A percentile compares a stretch with the other conserved stretches of the same genome.
phyloP scores from a whole-genome alignment of 30 jellyfish, hydroid and myxozoan species.

The Phacellophora camtschatica region DNA sequence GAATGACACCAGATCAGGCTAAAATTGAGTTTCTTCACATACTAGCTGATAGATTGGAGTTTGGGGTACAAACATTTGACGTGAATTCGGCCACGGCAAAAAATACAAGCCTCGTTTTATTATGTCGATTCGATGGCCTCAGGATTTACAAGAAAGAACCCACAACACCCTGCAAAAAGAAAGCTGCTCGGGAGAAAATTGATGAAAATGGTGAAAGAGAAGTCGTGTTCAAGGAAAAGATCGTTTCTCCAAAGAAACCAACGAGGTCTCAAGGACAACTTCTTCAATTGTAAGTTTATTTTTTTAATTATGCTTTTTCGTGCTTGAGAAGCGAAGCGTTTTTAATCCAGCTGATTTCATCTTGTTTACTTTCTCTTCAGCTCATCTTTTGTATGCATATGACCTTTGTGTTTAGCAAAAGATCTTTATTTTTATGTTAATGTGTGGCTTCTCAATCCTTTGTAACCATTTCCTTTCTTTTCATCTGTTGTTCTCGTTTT shows the following conservation, averaged over 20 bases:
- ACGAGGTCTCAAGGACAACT: constrained; percentile 27
- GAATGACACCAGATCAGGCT: constrained; percentile 74
- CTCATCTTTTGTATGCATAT: constrained; percentile 1
- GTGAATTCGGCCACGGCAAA: constrained; percentile 84
- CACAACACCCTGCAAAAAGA: background rate
- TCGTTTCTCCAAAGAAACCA: background rate
- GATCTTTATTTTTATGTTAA: constrained; percentile 20
- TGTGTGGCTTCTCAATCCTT: background rate
- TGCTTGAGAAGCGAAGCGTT: constrained; percentile 5
- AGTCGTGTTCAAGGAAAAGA: constrained; percentile 39
- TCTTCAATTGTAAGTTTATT: constrained; percentile 80
- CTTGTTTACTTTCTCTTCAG: background rate
- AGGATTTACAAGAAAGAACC: constrained; percentile 62
- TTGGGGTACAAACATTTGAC: constrained; percentile 88
- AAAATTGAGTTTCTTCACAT: constrained; percentile 65
- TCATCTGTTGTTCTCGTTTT: background rate
- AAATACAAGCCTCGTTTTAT: constrained; percentile 64
- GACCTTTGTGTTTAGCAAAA: background rate
- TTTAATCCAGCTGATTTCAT: constrained; percentile 9
- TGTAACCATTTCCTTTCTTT: background rate
- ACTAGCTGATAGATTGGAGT: constrained; percentile 58
- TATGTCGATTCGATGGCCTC: constrained; percentile 94
- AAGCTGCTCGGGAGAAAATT: background rate
- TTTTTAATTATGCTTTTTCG: background rate
- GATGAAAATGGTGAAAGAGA: constrained; percentile 15